These are phyloP conservation scores for Saccostrea glomerata DNA, from an alignment of 1,140 invertebrate species.

Conservation along the genomic window DNA sequence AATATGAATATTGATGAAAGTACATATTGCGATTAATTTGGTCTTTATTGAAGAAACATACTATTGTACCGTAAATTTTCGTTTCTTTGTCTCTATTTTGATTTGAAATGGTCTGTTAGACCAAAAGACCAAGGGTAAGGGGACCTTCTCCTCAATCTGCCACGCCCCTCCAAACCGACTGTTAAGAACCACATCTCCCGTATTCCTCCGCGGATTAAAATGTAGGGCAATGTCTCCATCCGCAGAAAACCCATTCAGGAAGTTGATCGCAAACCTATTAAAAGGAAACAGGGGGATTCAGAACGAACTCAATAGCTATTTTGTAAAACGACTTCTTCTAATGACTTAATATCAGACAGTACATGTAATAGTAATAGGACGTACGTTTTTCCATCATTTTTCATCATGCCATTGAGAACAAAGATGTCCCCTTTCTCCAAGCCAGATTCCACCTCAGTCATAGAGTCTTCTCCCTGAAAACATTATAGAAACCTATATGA, in stretches of 20 bases:
- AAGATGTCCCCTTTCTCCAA: neutral
- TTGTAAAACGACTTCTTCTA: too few species aligned
- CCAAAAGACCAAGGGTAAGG: conserved; percentile 84
- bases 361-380: neutral
- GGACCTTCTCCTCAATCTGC: conserved; percentile 88
- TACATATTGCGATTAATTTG: too few species aligned
- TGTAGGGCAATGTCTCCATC: conserved; percentile 89
- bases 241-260: conserved; percentile 82
- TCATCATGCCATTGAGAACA: conserved; percentile 6
- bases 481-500: neutral
- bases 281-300: neutral
- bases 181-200: conserved; percentile 86
- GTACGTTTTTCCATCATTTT: conserved; percentile 10
- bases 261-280: conserved; percentile 84
- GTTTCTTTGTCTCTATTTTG: conserved; percentile 85
- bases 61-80: conserved; percentile 84
- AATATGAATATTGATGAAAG: neutral
- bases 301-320: too few species aligned
- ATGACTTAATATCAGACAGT: too few species aligned
- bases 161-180: conserved; percentile 80
- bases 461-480: neutral
- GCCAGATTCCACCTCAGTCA: conserved; percentile 21
- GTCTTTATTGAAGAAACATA: neutral
- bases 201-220: conserved; percentile 82
- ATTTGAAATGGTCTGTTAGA: conserved; percentile 87